Percentiles rank a stretch among this genome's conserved stretches.
These are phyloP conservation scores for Myotis planiceps DNA, from an alignment of 2,797 vertebrate species.

Conservation along the genomic window DNA sequence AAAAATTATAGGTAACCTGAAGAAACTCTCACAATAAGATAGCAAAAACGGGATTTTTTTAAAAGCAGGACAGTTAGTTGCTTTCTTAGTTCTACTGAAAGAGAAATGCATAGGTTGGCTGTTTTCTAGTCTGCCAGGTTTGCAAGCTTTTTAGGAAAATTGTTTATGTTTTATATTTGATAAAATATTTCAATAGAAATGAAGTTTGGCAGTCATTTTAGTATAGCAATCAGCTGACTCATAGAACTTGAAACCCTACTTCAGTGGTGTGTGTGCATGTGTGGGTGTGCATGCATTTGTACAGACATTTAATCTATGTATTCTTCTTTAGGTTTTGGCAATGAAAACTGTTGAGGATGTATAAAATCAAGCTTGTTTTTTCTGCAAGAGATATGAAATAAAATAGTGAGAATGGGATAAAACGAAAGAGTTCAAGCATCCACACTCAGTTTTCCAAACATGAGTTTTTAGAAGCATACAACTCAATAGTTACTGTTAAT, in stretches of 20 bases:
- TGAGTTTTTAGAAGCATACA: not conserved
- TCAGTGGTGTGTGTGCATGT: no score
- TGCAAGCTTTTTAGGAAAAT: not conserved
- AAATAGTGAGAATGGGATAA: not conserved
- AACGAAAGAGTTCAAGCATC: not conserved
- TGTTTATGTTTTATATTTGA: not conserved
- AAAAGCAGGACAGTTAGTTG: not conserved
- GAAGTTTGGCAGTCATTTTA: not conserved
- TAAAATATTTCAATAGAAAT: not conserved
- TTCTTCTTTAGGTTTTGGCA: not conserved
- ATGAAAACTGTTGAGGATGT: not conserved
- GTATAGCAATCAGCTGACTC: not conserved
- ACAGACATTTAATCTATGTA: not conserved
- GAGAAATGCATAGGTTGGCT: not conserved
- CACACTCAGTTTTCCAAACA: not conserved
- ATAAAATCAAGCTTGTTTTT: not conserved
- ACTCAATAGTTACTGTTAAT: not conserved
- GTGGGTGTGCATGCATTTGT: not conserved
- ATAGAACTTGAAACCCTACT: not conserved
- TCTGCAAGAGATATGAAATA: conserved; percentile 8
- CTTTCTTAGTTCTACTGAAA: conserved; percentile 9
- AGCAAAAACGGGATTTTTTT: not conserved
- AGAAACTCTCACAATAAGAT: not conserved
- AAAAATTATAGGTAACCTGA: not conserved
- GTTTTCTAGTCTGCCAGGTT: not conserved